phyloP scores from a whole-genome alignment of 1,140 invertebrate species.

The Ylistrum balloti region DNA sequence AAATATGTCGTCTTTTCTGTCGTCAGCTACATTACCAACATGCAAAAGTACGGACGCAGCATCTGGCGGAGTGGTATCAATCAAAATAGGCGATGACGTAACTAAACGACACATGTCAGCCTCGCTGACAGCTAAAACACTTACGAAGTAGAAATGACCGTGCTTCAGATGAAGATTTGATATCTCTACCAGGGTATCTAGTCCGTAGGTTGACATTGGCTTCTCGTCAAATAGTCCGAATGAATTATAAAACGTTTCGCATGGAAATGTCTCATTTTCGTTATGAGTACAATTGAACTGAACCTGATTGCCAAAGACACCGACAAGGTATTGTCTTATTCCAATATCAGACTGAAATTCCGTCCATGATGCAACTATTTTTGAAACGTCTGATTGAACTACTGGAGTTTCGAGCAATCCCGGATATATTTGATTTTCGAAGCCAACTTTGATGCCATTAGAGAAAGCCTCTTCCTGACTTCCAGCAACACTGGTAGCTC shows the following conservation, averaged over 20 bases:
- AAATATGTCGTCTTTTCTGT: conserved; percentile 43
- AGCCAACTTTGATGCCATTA: conserved; percentile 69
- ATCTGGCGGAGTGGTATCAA: conserved; percentile 60
- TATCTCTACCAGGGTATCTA: conserved; percentile 47
- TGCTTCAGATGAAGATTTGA: conserved; percentile 53
- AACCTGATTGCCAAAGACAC: conserved; percentile 32
- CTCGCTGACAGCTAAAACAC: conserved; percentile 54
- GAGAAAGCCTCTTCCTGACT: conserved; percentile 64
- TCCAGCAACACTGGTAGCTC: conserved; percentile 65
- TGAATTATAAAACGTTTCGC: conserved; percentile 42
- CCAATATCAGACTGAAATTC: conserved; percentile 66
- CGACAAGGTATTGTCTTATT: conserved; percentile 60
- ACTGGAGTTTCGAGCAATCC: conserved; percentile 54
- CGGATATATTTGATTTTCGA: conserved; percentile 51
- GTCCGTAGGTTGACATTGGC: conserved; percentile 20
- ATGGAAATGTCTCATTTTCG: conserved; percentile 47
- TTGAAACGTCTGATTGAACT: conserved; percentile 57
- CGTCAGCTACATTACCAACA: conserved; percentile 13
- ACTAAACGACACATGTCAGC: conserved; percentile 52
- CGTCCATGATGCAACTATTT: conserved; percentile 59
- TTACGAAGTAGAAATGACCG: conserved; percentile 55
- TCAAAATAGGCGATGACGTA: conserved; percentile 11
- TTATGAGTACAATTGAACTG: not conserved
- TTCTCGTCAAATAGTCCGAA: conserved; percentile 48
- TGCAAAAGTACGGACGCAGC: not conserved